Percentiles rank a stretch among this genome's conserved stretches.
Evolutionary conservation across 2,888 invertebrate species (phyloP).

Genomic region (Monoplex corrugatus): DNA sequence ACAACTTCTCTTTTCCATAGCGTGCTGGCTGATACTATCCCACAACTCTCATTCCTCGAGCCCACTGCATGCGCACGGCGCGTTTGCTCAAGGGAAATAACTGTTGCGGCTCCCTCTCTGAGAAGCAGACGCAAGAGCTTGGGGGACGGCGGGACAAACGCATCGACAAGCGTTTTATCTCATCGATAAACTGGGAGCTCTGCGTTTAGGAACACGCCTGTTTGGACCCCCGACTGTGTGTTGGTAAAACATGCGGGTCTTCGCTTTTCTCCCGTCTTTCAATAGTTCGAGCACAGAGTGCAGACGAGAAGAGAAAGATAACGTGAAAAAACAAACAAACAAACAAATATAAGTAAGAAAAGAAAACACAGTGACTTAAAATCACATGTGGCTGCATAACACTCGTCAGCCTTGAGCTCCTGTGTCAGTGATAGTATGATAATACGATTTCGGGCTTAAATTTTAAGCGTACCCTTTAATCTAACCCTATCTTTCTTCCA

Average conservation of each 20-base stretch:
- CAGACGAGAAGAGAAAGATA: not conserved
- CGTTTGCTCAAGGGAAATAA: constrained; percentile 32
- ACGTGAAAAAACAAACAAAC: not conserved
- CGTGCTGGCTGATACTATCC: constrained; percentile 4
- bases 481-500: too few relatives aligned
- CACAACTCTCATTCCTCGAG: not conserved
- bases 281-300: not conserved
- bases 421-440: too few relatives aligned
- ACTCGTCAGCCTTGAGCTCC: too few relatives aligned
- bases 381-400: too few relatives aligned
- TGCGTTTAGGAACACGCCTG: constrained; percentile 6
- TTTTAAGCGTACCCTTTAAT: too few relatives aligned
- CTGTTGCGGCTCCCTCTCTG: constrained; percentile 1
- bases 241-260: constrained; percentile 11
- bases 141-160: not conserved
- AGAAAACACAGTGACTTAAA: too few relatives aligned
- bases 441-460: too few relatives aligned
- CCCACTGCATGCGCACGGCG: not conserved
- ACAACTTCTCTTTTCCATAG: not conserved
- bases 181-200: constrained; percentile 9
- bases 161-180: constrained; percentile 10
- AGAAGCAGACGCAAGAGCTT: not conserved
- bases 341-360: too few relatives aligned
- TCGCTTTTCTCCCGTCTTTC: not conserved
- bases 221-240: constrained; percentile 17